Evolutionary conservation across 2,797 vertebrate genomes (phyloP), one percentile per base, ranked within the genome.

Genomic region (Micropoecilia bifurca): DNA sequence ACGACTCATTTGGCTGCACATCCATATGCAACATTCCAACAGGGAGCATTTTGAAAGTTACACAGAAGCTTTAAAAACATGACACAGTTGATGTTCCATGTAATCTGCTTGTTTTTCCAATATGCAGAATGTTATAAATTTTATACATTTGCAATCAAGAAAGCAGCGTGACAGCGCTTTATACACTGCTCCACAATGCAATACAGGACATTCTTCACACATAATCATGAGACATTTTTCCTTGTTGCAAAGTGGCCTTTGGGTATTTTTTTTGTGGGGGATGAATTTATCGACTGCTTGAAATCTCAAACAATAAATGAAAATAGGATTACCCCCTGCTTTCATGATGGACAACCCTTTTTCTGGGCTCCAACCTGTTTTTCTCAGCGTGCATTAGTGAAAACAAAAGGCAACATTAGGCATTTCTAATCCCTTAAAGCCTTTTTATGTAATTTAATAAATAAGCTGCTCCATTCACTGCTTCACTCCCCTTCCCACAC

Each of bases 391-490:
- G 80, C 76, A 66, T 57, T 82, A 88, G 77, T 75, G 83, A 83
- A 90, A 91, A 93, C 87, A 92, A 91, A 94, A 89, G 88, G 78
- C 50, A 87, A 93, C 84, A 91, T 92, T 87, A 90, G 87, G 76
- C 63, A 82, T 86, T 90, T 80, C 86, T 93, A 94, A 94, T 93
- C 88, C 88, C 88, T 88, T 89, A 87, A 93, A 95, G 89, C 88
- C 80, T 85, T 87, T 90, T 91, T 83, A 78, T 92, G 86, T 90
- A 89, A 94, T 93, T 92, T 92, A 91, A 92, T 92, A 94, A 94
- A 94, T 94, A 93, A 91, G 83, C 75, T 84, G 68, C 79, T 80
- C 77, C 59, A 85, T 76, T 87, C 81, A 74, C 53, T 85, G 83
- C 80, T 50, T 57, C 74, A 13, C 73, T 73, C 43, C 45, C 72